Evolutionary conservation across 1,140 invertebrate species (phyloP).

Genomic region (Trichonephila inaurata): DNA sequence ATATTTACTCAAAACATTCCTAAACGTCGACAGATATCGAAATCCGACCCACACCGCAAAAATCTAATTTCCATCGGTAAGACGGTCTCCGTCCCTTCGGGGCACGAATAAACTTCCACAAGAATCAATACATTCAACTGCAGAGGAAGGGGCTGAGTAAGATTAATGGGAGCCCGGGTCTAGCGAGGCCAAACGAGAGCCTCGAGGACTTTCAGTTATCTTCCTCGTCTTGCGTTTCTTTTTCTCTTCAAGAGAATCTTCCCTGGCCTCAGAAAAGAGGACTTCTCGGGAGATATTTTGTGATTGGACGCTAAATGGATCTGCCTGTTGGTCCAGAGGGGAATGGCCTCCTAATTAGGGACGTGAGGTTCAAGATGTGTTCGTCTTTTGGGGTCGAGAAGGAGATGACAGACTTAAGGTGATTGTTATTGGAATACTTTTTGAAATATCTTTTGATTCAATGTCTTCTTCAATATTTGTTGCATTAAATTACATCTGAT

Average conservation of each 20-base stretch:
- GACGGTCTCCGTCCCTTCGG: not conserved
- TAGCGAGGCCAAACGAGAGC: not conserved
- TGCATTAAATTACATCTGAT: too few species aligned
- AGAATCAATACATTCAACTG: not conserved
- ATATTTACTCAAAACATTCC: too few species aligned
- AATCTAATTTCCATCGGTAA: too few species aligned
- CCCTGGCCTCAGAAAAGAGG: not conserved
- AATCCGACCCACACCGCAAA: too few species aligned
- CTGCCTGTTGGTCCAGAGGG: not conserved
- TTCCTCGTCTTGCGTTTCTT: not conserved
- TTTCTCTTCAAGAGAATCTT: not conserved
- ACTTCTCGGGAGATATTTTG: not conserved
- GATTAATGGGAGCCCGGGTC: slow-evolving; percentile 4
- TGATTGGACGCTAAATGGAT: not conserved
- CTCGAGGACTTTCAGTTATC: slow-evolving; percentile 17
- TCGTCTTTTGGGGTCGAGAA: too few species aligned
- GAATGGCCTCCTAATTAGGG: not conserved
- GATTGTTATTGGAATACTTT: too few species aligned
- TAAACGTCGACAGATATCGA: too few species aligned
- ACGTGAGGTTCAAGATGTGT: not conserved
- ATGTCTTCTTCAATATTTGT: too few species aligned
- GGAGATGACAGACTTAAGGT: too few species aligned
- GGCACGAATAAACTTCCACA: not conserved
- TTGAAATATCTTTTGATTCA: too few species aligned
- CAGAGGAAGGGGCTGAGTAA: not conserved